Evolutionary conservation across 2,113 vertebrate genomes (phyloP), one percentile per base, ranked within the genome.

Genomic region (Sakesphorus luctuosus): DNA sequence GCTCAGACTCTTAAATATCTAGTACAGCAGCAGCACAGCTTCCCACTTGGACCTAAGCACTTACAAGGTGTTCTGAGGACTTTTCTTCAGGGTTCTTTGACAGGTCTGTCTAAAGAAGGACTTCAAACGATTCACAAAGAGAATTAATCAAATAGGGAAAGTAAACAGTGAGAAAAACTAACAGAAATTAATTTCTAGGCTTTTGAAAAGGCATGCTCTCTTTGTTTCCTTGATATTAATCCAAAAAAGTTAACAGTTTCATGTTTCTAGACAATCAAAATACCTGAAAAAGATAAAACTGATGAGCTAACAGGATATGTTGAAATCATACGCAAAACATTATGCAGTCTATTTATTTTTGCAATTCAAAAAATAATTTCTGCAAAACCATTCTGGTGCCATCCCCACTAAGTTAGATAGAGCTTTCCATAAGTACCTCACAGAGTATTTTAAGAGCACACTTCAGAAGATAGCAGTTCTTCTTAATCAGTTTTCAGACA

Each of bases 11-110:
- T 55, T 26, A 11, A 66, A 69, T 36, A 9, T 7, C 18, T 13
- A 43, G 18, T 18, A 44, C 5, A 72, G n/a, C 21, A 73, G 4
- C 13, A 74, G 35, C 31, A 49, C 14, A 49, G 8, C 24, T 43
- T 47, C 5, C 13, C 17, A 47, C 0, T 0, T 16, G 49, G 35
- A 87, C 38, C n/a, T 53, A 6, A 28, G 9, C 16, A 23, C 25
- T 58, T 31, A 53, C 3, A 46, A 69, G 10, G 1, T 69, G 24
- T 80, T 26, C 6, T 0, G 4, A 63, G 20, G 56, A 7, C 1
- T 90, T 66, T 89, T 63, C 53, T 65, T 24, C 44, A 44, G 29
- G 5, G 7, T 67, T 5, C 7, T 58, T 59, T 77, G 21, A 63
- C 26, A 53, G 8, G 5, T 56, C 25, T 33, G 3, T 33, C 35